Evolutionary conservation across 2,888 invertebrate genomes (phyloP).

Genomic region (Candidula unifasciata): DNA sequence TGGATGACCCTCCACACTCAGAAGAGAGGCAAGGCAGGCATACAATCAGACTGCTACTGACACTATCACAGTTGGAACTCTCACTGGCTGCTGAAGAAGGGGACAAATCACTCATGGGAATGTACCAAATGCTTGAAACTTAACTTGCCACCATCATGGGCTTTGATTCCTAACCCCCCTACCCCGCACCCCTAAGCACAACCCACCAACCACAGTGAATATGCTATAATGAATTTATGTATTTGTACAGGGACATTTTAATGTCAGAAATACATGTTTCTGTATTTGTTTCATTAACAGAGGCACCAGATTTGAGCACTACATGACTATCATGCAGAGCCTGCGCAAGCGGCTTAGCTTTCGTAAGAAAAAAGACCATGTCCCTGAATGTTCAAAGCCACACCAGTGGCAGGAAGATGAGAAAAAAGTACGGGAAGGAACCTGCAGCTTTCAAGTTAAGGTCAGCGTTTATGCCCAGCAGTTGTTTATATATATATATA

Average conservation of each 20-base stretch:
- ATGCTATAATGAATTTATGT: no score
- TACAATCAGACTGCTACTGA: no score
- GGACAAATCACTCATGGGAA: no score
- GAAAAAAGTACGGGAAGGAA: slow-evolving; percentile 94
- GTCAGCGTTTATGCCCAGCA: slow-evolving; percentile 78
- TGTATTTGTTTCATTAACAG: slow-evolving; percentile 38
- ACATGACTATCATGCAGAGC: slow-evolving; percentile 72
- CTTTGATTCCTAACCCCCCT: background rate
- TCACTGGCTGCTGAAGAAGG: no score
- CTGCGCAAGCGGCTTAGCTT: slow-evolving; percentile 78
- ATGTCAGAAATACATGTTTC: background rate
- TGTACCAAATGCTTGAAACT: no score
- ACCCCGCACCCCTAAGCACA: no score
- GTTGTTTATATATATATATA: background rate
- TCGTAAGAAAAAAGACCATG: slow-evolving; percentile 86
- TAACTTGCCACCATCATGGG: no score
- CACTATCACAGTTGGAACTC: no score
- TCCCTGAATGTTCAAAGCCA: slow-evolving; percentile 91
- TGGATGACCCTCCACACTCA: no score
- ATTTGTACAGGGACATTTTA: no score
- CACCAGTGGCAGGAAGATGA: slow-evolving; percentile 99
- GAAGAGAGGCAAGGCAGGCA: no score
- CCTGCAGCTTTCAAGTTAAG: slow-evolving; percentile 98
- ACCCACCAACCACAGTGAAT: no score
- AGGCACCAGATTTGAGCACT: slow-evolving; percentile 51